phyloP scores from a whole-genome alignment of 1,140 invertebrate genomes.

The Nomia melanderi region DNA sequence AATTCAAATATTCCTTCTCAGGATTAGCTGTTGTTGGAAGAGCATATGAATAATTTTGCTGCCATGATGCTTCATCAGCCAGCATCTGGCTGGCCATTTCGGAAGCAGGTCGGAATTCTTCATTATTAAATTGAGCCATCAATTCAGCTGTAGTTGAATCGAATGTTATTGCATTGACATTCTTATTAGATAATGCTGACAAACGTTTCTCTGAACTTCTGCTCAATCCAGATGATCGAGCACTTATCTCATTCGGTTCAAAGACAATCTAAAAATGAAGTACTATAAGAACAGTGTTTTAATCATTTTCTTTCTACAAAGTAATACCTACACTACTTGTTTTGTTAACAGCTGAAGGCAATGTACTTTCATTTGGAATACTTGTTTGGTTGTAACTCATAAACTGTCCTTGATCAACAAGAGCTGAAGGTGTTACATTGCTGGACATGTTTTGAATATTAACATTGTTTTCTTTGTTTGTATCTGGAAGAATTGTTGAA shows the following conservation, averaged over 20 bases:
- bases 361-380: conserved; percentile 8
- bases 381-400: background rate
- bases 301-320: conserved; percentile 8
- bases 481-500: conserved; percentile 47
- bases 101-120: conserved; percentile 73
- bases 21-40: conserved; percentile 40
- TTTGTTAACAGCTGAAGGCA: conserved; percentile 14
- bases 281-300: background rate
- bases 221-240: conserved; percentile 70
- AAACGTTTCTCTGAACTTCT: conserved; percentile 51
- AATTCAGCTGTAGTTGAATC: conserved; percentile 64
- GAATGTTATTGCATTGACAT: conserved; percentile 61
- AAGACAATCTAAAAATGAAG: conserved; percentile 67
- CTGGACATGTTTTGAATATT: conserved; percentile 48
- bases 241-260: conserved; percentile 74
- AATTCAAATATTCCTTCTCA: conserved; percentile 65
- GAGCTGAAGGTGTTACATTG: background rate
- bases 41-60: conserved; percentile 58
- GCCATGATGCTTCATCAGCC: conserved; percentile 70
- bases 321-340: conserved; percentile 36
- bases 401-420: background rate
- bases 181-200: background rate
- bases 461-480: conserved; percentile 55
- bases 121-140: conserved; percentile 68
- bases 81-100: conserved; percentile 64